phyloP scores from a whole-genome alignment of 2,888 invertebrate genomes.

The Chymomyza procnemis region DNA sequence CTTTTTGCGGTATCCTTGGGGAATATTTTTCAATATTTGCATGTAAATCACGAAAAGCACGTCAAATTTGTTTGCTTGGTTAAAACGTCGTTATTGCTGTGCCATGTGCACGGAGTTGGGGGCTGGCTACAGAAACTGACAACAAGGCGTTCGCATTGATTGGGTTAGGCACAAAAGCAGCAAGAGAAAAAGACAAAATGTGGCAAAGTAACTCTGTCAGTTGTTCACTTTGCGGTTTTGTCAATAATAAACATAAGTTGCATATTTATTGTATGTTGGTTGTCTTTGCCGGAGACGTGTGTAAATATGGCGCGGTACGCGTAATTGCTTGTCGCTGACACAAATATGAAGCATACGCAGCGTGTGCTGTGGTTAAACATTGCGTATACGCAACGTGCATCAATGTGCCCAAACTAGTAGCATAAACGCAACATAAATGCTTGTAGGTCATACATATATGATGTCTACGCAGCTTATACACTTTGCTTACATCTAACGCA shows the following conservation, averaged over 20 bases:
- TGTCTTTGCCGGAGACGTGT: constrained; percentile 40
- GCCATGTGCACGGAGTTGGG: constrained; percentile 32
- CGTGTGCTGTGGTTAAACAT: not conserved
- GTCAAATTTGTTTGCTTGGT: constrained; percentile 74
- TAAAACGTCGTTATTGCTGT: constrained; percentile 68
- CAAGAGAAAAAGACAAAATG: constrained; percentile 10
- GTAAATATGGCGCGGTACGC: not conserved
- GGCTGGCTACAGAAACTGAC: not conserved
- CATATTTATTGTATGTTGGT: constrained; percentile 50
- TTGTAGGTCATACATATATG: no score
- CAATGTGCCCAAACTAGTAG: no score
- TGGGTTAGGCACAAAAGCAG: constrained; percentile 67
- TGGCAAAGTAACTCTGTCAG: constrained; percentile 8
- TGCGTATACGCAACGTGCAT: not conserved
- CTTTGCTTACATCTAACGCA: no score
- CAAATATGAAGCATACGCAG: not conserved
- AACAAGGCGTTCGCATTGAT: constrained; percentile 56
- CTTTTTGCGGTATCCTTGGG: constrained; percentile 69
- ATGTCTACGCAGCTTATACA: no score
- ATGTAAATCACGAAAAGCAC: constrained; percentile 76
- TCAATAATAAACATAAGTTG: constrained; percentile 71
- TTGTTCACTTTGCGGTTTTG: constrained; percentile 40
- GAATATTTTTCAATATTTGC: constrained; percentile 75
- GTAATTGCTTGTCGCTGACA: not conserved
- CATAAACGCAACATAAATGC: no score